Evolutionary conservation across 1,140 invertebrate genomes (phyloP), one percentile per base, ranked within the genome.

Genomic region (Ctenoplectra terminalis): DNA sequence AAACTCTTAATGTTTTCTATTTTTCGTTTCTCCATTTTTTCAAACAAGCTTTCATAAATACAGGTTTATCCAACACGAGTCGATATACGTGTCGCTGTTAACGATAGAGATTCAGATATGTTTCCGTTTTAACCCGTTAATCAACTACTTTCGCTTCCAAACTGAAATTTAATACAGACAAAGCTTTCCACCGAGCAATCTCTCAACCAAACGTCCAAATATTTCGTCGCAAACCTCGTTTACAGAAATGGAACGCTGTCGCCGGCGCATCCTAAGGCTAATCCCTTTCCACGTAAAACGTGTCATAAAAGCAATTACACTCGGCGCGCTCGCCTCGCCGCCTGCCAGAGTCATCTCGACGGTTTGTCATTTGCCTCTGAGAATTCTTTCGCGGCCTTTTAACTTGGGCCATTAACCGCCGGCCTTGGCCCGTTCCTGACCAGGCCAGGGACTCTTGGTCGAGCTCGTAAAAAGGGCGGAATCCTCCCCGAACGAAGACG

Each of bases 281-380:
- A 80, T 83, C 50, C 40, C 7, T 83, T 90, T 92, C 85, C 83
- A 85, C 85, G 88, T 91, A 91, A 91, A 91, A 78, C 84, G 87
- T 79, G 83, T 89, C 87, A 87, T 91, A 88, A 90, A 91, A 79
- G 69, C 82, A 90, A 91, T 91, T 90, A 87, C 77, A 76, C 78
- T 72, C 37, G 64, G 74, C 52, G 56, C 17, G 40, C 48, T 50
- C 34, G 26, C 56, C 7, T 17, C 17, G 6, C 83, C 85, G 81
- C 75, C 69, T 29, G 60, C 37, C 50, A 40, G 4, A 37, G 72
- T 29, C 54, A 67, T 29, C 15, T 11, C 58, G 29, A 50, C 54
- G 72, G 82, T 89, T 92, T 88, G 88, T 90, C 89, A 92, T 91
- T 91, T 87, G 67, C 63, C 76, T 78, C 11, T 29, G 61, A 54